Base-by-base conservation (phyloP, 2,113 vertebrate genomes). In the Myrmecobius fasciatus region DNA sequence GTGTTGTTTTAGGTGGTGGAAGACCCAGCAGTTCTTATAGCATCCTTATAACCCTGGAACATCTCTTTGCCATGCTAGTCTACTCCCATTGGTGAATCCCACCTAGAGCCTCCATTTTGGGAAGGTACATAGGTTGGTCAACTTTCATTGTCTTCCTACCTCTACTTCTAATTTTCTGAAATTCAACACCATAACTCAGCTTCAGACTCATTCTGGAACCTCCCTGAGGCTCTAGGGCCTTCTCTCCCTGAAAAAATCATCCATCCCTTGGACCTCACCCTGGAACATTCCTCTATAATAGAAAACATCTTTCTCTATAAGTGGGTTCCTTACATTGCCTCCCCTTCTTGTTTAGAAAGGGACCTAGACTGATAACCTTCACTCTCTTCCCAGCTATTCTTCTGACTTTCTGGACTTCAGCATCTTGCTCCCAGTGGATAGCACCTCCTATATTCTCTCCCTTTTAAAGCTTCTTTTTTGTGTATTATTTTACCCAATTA, bases 91-190 rank as follows among this genome's bases (percentile, higher is more conserved):
- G 60, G 60, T 75, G 60, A 75, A 75, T 75, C n/a, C 60, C 1
- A n/a, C 36, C 60, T 75, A 14, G 12, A 20, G 14, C 3, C 4
- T n/a, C 60, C 60, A 20, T 75, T 75, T 75, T 36, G 36, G 5
- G 60, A 14, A n/a, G 60, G 31, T 1, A 4, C 4, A 0, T 36
- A n/a, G 60, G 12, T 1, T 36, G 0, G 60, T 5, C 14, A n/a
- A n/a, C 36, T 36, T 75, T n/a, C 60, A n/a, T 75, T 75, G 31
- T 36, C 60, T n/a, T 67, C 31, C 31, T 75, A n/a, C 4, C 60
- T 75, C 36, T 75, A 17, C 14, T 67, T 67, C 60, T n/a, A 36
- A 75, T 75, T 75, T 75, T 75, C 36, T 75, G 60, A 4, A 75
- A 17, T 75, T 75, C 14, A 36, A n/a, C 60, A 75, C 36, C 60